Evolutionary conservation across 2,113 vertebrate species (phyloP).

Genomic region (Rhombomys opimus): DNA sequence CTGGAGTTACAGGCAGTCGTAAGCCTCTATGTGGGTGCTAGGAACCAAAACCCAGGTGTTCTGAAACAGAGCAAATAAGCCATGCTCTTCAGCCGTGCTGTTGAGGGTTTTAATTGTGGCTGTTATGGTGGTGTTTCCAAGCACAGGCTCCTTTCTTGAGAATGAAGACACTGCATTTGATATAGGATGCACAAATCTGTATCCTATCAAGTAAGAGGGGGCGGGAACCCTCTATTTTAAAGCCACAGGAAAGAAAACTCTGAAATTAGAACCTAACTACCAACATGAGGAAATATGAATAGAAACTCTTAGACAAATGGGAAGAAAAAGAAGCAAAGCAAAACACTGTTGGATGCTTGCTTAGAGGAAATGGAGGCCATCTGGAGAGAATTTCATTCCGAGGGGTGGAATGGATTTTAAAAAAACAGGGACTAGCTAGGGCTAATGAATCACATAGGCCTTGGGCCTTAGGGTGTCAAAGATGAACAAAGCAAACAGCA

Average conservation of each 20-base stretch:
- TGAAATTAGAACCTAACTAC: background rate
- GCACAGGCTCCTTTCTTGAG: background rate
- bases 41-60: background rate
- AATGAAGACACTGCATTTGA: background rate
- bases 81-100: background rate
- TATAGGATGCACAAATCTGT: background rate
- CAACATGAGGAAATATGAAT: background rate
- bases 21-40: background rate
- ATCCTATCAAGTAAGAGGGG: background rate
- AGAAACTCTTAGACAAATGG: conserved; percentile 4
- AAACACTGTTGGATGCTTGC: conserved; percentile 67
- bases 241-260: background rate
- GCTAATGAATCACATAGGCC: conserved; percentile 40
- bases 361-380: conserved; percentile 64
- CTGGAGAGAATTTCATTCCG: conserved; percentile 73
- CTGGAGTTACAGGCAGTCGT: background rate
- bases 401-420: conserved; percentile 26
- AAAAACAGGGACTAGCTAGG: conserved; percentile 26
- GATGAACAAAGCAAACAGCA: conserved; percentile 71
- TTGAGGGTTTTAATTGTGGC: background rate
- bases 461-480: background rate
- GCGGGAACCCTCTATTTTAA: background rate
- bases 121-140: background rate
- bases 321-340: background rate
- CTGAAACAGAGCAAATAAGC: background rate